Evolutionary conservation across 1,140 invertebrate species (phyloP).

Genomic region (Rhizoglyphus robini): DNA sequence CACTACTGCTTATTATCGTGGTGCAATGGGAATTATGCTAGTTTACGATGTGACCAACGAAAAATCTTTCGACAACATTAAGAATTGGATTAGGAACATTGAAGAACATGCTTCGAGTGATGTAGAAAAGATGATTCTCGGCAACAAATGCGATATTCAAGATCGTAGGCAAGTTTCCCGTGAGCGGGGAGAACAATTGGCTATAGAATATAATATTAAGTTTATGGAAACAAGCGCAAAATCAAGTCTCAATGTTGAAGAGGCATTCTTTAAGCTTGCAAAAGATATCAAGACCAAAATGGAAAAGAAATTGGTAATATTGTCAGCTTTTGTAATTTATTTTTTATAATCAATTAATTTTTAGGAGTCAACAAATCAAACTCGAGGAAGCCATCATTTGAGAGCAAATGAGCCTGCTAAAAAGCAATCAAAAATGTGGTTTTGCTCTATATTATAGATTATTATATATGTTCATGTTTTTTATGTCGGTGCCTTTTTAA

Average conservation of each 20-base stretch:
- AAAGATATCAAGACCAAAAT: constrained; percentile 87
- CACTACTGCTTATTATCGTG: constrained; percentile 49
- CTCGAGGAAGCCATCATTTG: constrained; percentile 54
- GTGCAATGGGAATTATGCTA: constrained; percentile 43
- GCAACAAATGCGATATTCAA: constrained; percentile 85
- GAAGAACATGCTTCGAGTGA: constrained; percentile 56
- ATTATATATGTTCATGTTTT: not conserved
- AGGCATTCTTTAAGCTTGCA: constrained; percentile 80
- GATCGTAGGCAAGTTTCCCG: constrained; percentile 64
- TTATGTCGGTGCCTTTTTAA: not conserved
- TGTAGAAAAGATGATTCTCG: constrained; percentile 87
- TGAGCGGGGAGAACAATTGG: constrained; percentile 57
- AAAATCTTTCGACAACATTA: constrained; percentile 42
- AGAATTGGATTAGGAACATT: constrained; percentile 39
- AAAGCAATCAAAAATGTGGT: constrained; percentile 40
- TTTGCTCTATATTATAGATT: constrained; percentile 24
- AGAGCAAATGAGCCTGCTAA: constrained; percentile 52
- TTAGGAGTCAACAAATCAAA: constrained; percentile 64
- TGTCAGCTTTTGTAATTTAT: not conserved
- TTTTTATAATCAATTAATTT: not conserved
- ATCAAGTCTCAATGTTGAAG: constrained; percentile 76
- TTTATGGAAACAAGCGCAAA: constrained; percentile 89
- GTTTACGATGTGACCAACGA: constrained; percentile 43
- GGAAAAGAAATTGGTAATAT: constrained; percentile 72
- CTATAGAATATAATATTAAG: constrained; percentile 77